Evolutionary conservation across 2,888 invertebrate genomes (phyloP).

Genomic region (Hirudinaria manillensis): DNA sequence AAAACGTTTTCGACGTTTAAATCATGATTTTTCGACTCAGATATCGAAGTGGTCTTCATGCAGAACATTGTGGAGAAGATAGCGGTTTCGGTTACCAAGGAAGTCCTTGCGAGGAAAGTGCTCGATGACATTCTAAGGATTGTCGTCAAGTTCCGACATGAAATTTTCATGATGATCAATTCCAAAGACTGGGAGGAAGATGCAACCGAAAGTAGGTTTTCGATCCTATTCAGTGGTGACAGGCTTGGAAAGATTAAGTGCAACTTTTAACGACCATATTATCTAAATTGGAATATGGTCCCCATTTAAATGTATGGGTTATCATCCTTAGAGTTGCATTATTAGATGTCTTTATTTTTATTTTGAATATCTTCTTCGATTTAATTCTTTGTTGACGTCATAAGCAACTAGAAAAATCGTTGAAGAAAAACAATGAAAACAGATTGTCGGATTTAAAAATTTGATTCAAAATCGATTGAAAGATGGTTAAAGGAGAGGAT

Average conservation of each 20-base stretch:
- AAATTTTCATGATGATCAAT: constrained; percentile 17
- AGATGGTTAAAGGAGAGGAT: no score
- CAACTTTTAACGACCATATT: no score
- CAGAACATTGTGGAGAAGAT: constrained; percentile 4
- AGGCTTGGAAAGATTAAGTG: no score
- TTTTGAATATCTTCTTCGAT: not conserved
- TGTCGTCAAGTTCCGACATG: constrained; percentile 8
- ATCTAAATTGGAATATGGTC: no score
- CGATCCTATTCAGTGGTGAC: no score
- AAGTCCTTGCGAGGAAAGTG: constrained; percentile 1
- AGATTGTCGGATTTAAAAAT: no score
- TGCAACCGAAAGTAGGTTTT: not conserved
- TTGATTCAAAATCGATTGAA: no score
- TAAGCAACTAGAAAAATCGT: constrained; percentile 20
- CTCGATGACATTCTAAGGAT: constrained; percentile 10
- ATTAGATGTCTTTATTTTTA: no score
- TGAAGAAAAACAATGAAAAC: not conserved
- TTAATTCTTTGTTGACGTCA: constrained; percentile 20
- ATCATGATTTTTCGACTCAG: not conserved
- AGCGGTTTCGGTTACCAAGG: not conserved
- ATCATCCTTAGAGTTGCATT: no score
- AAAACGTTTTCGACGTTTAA: no score
- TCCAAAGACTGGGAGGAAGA: constrained; percentile 3
- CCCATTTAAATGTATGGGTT: no score
- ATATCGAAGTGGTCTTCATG: constrained; percentile 12